These are phyloP conservation scores for Gymnoscopelus microlampas DNA, from an alignment of 2,797 vertebrate species.

Conservation along the genomic window DNA sequence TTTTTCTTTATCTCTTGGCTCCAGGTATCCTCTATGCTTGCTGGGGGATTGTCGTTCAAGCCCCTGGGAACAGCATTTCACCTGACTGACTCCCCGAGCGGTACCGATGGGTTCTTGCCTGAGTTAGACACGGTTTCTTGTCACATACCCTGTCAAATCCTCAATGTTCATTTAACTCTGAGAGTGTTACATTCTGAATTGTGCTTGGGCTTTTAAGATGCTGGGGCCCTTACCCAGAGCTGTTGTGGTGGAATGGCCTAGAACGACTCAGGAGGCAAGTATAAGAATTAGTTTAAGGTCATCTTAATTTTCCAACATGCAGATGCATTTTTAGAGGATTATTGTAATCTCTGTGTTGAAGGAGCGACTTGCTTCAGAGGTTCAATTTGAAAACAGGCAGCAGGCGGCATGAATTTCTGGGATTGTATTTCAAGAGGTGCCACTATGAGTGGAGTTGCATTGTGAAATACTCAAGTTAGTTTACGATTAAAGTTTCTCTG, in stretches of 20 bases:
- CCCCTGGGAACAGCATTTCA: conserved; percentile 30
- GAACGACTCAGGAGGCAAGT: too few species aligned
- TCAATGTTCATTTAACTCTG: too few species aligned
- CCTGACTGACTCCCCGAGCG: not conserved
- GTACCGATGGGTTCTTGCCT: not conserved
- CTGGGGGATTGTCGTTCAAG: not conserved
- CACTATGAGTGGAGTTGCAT: too few species aligned
- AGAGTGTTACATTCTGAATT: too few species aligned
- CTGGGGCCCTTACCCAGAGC: too few species aligned
- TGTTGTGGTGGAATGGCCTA: too few species aligned
- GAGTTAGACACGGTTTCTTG: conserved; percentile 4
- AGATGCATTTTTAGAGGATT: conserved; percentile 1
- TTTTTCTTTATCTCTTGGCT: conserved; percentile 24
- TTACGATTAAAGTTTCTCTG: too few species aligned
- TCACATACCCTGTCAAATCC: not conserved
- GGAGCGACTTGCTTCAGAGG: not conserved
- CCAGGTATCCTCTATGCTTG: not conserved
- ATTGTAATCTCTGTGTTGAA: conserved; percentile 9
- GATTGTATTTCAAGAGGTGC: not conserved
- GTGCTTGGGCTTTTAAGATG: too few species aligned
- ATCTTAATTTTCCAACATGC: not conserved
- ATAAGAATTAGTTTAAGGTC: not conserved
- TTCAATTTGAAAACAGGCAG: not conserved
- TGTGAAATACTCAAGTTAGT: too few species aligned
- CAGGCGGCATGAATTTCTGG: not conserved